Evolutionary conservation across 1,140 invertebrate genomes (phyloP).

Genomic region (Tetramorium simillimum): DNA sequence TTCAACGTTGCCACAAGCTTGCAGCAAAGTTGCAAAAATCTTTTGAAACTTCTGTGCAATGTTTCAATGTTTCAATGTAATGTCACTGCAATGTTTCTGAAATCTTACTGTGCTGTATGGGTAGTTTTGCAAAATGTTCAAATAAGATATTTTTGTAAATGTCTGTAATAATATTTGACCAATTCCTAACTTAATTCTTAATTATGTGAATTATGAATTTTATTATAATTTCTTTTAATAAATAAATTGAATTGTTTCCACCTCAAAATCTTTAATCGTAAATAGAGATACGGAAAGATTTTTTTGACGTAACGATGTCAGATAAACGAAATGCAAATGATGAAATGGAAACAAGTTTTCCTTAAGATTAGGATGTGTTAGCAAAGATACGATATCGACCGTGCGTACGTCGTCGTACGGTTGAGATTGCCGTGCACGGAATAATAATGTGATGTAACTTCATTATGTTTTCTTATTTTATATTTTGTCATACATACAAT

Average conservation of each 20-base stretch:
- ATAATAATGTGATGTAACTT: slow-evolving; percentile 64
- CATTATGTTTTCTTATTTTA: slow-evolving; percentile 12
- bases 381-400: slow-evolving; percentile 35
- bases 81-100: too few relatives aligned
- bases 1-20: too few relatives aligned
- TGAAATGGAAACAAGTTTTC: slow-evolving; percentile 53
- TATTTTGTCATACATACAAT: not conserved
- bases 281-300: not conserved
- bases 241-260: not conserved
- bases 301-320: not conserved
- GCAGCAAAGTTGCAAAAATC: too few relatives aligned
- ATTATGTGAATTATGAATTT: not conserved
- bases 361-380: slow-evolving; percentile 45
- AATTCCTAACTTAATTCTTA: not conserved
- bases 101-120: too few relatives aligned
- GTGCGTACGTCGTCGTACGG: slow-evolving; percentile 41
- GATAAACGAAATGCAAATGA: slow-evolving; percentile 32
- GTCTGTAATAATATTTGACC: not conserved
- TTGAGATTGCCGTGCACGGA: slow-evolving; percentile 43
- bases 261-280: not conserved
- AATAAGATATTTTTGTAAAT: not conserved
- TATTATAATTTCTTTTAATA: not conserved
- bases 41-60: too few relatives aligned
- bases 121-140: not conserved
- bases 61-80: too few relatives aligned